These are phyloP conservation scores for Drosophila mercatorum DNA, from an alignment of 2,888 invertebrate species.

Conservation along the genomic window DNA sequence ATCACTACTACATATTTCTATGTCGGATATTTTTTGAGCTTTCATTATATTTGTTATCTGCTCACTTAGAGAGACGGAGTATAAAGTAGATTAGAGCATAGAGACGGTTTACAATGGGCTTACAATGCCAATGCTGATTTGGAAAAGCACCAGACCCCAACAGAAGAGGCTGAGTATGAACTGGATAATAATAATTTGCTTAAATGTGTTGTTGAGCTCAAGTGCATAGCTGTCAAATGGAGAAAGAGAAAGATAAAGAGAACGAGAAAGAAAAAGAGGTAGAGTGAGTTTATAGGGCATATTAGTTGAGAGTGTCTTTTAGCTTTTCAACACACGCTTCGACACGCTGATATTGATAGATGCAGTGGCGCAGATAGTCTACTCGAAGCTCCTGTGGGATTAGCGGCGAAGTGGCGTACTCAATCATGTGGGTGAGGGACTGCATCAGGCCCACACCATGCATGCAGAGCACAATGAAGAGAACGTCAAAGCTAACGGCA, in stretches of 20 bases:
- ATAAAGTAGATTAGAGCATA: neutral
- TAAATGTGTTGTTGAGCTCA: constrained; percentile 66
- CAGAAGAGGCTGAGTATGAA: constrained; percentile 75
- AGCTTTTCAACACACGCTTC: constrained; percentile 49
- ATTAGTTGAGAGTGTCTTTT: neutral
- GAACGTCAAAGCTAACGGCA: constrained; percentile 76
- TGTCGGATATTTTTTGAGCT: neutral
- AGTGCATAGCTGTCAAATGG: constrained; percentile 59
- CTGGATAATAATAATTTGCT: constrained; percentile 76
- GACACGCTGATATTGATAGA: constrained; percentile 73
- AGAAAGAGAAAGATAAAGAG: neutral
- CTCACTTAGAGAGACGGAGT: neutral
- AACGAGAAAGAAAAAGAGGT: neutral
- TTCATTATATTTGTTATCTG: neutral
- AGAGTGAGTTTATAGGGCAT: neutral
- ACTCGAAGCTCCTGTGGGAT: constrained; percentile 71
- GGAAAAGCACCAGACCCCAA: constrained; percentile 74
- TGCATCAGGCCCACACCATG: constrained; percentile 74
- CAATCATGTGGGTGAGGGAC: constrained; percentile 65
- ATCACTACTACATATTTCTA: neutral
- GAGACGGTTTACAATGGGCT: constrained; percentile 7
- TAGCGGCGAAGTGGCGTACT: constrained; percentile 64
- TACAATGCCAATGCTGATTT: constrained; percentile 76
- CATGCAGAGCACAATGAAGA: constrained; percentile 75
- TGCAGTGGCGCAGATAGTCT: constrained; percentile 73